These are phyloP conservation scores for Astropecten irregularis DNA, from an alignment of 53 echinoderm and acorn worm genomes.

Conservation along the genomic window DNA sequence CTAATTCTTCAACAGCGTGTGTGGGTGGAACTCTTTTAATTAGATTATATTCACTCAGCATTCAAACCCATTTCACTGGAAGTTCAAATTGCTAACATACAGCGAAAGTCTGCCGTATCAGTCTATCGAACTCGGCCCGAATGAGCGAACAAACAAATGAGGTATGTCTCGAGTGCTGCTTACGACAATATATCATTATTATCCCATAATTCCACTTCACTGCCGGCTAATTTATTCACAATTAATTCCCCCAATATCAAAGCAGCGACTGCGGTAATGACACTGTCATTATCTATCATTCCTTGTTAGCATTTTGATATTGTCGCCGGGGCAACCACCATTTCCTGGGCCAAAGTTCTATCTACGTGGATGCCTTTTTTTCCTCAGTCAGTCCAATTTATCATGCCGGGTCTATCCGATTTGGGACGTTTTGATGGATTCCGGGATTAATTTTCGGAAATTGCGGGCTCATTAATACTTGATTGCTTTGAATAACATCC, in stretches of 20 bases:
- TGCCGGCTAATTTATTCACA: conserved; percentile 53
- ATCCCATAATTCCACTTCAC: conserved; percentile 56
- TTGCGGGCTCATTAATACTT: conserved; percentile 61
- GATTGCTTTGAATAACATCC: conserved; percentile 64
- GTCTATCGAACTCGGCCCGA: no score
- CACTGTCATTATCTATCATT: conserved; percentile 53
- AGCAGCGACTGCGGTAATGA: conserved; percentile 57
- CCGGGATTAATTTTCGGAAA: conserved; percentile 59
- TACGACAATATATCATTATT: conserved; percentile 41
- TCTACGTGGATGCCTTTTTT: conserved; percentile 41
- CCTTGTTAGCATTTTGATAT: conserved; percentile 24
- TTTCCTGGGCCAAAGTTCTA: conserved; percentile 23
- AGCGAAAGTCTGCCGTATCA: no score
- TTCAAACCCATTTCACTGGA: no score
- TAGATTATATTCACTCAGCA: no score
- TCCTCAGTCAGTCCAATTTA: conserved; percentile 22
- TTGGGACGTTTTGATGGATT: conserved; percentile 53
- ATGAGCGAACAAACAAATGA: conserved; percentile 22
- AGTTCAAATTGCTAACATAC: no score
- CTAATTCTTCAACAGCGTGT: no score
- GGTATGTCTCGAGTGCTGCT: conserved; percentile 26
- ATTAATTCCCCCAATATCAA: conserved; percentile 57
- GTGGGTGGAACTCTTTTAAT: no score
- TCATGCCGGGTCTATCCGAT: conserved; percentile 36
- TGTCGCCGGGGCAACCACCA: conserved; percentile 21